Conservation (phyloP, 1,140 invertebrate genomes). For the Pomacea maculata region DNA sequence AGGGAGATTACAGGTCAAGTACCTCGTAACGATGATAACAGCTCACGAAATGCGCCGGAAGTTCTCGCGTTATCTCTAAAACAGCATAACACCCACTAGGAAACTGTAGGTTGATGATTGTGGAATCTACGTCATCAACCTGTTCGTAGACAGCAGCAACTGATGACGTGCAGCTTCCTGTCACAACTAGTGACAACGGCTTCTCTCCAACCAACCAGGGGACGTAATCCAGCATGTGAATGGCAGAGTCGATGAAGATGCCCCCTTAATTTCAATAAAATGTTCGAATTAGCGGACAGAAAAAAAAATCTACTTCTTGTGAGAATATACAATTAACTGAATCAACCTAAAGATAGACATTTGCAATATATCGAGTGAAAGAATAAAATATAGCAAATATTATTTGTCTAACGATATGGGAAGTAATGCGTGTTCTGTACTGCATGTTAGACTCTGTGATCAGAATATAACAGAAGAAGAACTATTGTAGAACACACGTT, state of each 20-base stretch:
- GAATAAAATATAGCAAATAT: background rate
- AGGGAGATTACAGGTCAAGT: too few relatives aligned
- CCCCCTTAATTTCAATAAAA: background rate
- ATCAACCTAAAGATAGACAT: background rate
- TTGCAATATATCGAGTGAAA: background rate
- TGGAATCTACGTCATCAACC: slow-evolving; percentile 13
- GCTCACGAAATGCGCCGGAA: background rate
- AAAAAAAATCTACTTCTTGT: background rate
- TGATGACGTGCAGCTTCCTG: background rate
- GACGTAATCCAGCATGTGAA: slow-evolving; percentile 21
- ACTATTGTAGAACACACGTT: background rate
- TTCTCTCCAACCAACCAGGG: slow-evolving; percentile 12
- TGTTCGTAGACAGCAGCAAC: background rate
- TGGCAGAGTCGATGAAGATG: slow-evolving; percentile 14
- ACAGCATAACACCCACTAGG: slow-evolving; percentile 14
- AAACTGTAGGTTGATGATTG: slow-evolving; percentile 14
- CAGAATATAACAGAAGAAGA: background rate
- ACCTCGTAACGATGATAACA: too few relatives aligned
- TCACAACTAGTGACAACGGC: background rate
- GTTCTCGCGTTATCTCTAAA: slow-evolving; percentile 7
- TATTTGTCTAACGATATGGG: background rate
- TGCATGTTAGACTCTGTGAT: background rate
- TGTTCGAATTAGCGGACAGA: background rate
- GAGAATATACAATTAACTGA: background rate
- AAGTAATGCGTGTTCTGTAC: background rate